These are phyloP conservation scores for Microcebus tavaratra DNA, from an alignment of 2,113 vertebrate genomes.

Conservation along the genomic window DNA sequence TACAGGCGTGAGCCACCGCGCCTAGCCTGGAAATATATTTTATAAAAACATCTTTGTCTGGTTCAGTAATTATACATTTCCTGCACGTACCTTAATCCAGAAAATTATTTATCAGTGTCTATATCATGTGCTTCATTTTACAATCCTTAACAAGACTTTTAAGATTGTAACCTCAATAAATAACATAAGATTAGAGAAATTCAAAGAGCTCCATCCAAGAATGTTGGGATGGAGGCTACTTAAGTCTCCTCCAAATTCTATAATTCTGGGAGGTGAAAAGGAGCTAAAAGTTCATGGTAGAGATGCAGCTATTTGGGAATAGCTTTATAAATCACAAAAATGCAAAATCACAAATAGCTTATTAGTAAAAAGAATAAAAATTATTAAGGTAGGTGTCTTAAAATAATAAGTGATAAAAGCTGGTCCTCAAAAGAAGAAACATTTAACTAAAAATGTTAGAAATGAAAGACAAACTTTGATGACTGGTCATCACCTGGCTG, in stretches of 20 bases:
- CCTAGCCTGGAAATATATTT: too few species aligned
- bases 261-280: background rate
- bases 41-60: background rate
- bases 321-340: background rate
- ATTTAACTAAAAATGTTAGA: slow-evolving; percentile 2
- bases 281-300: background rate
- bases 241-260: background rate
- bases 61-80: background rate
- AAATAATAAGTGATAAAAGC: background rate
- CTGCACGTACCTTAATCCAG: background rate
- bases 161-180: background rate
- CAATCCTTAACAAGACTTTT: background rate
- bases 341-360: background rate
- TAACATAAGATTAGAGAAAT: background rate
- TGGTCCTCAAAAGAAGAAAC: background rate
- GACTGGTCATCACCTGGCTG: background rate
- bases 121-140: background rate
- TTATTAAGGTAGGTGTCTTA: background rate
- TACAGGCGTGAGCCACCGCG: too few species aligned
- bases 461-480: background rate
- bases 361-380: slow-evolving; percentile 3
- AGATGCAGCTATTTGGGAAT: background rate
- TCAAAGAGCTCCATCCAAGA: background rate
- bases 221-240: background rate
- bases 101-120: background rate